Base-by-base conservation (phyloP, 2,113 vertebrate genomes). In the Empidonax alnorum region DNA sequence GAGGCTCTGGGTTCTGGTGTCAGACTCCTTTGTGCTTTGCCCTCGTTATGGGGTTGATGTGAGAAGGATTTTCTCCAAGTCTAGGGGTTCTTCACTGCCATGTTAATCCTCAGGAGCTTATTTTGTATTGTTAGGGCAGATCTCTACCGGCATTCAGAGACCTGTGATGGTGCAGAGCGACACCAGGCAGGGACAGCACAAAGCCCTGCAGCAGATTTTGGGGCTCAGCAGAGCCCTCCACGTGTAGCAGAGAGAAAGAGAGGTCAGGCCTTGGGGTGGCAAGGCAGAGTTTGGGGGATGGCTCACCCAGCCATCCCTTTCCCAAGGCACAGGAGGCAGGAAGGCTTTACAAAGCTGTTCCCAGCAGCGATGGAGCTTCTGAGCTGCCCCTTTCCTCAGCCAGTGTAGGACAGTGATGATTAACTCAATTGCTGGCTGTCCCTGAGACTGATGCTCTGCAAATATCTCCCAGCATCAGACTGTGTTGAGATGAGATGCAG, bases 111-210 rank as follows among this genome's bases (percentile, higher is more conserved):
- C 75, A 39, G 66, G 69, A 95, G 79, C 5, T 89, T 14, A n/a
- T 44, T n/a, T 79, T 61, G 69, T 22, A 73, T 87, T 94, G 87
- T 87, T n/a, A 82, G 53, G 81, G 47, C 52, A 65, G 73, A 11
- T 72, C 44, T 72, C 8, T 55, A n/a, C 4, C 35, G 56, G 77
- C 20, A 3, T 41, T 31, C 59, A 28, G 44, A 69, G 53, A 53
- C 30, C 3, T 0, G 37, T 0, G 0, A 6, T 18, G 21, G 42
- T 21, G 25, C 4, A 6, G 74, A 61, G 72, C 3, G 0, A 17
- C 37, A 65, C 78, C 13, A 27, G 62, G 12, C 27, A 27, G 49
- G 42, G 62, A 35, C 89, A 56, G 67, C 73, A 27, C 68, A 9
- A 30, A 58, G 55, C 39, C 65, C 20, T 4, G 28, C 73, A 31